phyloP scores from a whole-genome alignment of 2,797 vertebrate species.

The Fistularia commersonii region DNA sequence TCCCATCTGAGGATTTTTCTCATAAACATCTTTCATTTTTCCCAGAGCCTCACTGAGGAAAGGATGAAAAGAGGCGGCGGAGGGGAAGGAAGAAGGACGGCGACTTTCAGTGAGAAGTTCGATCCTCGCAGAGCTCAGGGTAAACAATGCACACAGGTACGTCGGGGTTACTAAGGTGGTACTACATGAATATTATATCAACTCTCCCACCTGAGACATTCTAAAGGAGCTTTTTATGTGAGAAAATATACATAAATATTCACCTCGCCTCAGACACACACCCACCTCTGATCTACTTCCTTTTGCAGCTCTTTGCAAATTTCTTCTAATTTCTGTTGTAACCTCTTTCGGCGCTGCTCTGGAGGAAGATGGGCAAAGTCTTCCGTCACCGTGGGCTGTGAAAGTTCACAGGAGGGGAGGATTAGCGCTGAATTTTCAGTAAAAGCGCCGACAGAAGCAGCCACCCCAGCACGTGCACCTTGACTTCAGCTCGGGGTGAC shows the following conservation, averaged over 20 bases:
- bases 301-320: conserved; percentile 85
- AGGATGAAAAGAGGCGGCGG: conserved; percentile 7
- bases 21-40: conserved; percentile 93
- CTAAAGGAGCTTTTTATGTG: conserved; percentile 42
- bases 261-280: conserved; percentile 16
- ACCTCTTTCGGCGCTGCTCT: conserved; percentile 85
- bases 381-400: conserved; percentile 79
- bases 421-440: conserved; percentile 15
- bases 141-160: conserved; percentile 50
- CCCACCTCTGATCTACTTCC: conserved; percentile 87
- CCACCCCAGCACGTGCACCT: conserved; percentile 4
- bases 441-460: conserved; percentile 3
- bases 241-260: conserved; percentile 28
- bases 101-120: conserved; percentile 43
- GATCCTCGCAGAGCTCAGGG: conserved; percentile 44
- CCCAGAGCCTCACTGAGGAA: conserved; percentile 82
- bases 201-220: conserved; percentile 24
- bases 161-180: conserved; percentile 23
- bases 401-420: conserved; percentile 34
- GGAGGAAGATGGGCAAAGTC: conserved; percentile 87
- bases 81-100: conserved; percentile 9
- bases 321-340: conserved; percentile 86
- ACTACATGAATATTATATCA: conserved; percentile 43
- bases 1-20: conserved; percentile 92
- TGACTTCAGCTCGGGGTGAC: conserved; percentile 31